Percentiles rank a stretch among this genome's conserved stretches.
phyloP scores from a whole-genome alignment of 64 coral and sea anemone genomes.

The Acropora yongei region DNA sequence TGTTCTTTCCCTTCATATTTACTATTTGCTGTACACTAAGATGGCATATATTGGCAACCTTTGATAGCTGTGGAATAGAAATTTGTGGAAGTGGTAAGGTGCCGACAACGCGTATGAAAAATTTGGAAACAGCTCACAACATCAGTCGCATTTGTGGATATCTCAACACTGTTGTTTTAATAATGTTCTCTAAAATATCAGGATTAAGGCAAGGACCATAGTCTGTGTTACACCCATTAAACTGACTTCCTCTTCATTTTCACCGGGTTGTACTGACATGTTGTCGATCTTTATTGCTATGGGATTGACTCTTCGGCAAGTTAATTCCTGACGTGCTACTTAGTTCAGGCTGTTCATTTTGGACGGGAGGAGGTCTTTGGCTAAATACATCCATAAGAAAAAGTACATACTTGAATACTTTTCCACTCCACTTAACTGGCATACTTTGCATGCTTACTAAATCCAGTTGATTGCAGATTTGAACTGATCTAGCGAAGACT shows the following conservation, averaged over 20 bases:
- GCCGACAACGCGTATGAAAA: background rate
- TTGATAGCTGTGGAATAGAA: background rate
- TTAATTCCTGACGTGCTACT: background rate
- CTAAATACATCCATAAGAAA: conserved; percentile 45
- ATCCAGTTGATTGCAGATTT: conserved; percentile 60
- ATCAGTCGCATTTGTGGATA: background rate
- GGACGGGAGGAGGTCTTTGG: conserved; percentile 5
- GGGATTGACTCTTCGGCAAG: background rate
- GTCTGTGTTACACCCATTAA: too few species aligned
- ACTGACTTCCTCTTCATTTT: background rate
- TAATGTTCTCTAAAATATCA: background rate
- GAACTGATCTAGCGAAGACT: conserved; percentile 36
- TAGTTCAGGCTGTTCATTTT: conserved; percentile 1
- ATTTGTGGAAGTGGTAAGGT: background rate
- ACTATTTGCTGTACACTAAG: background rate
- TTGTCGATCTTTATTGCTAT: background rate
- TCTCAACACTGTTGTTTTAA: background rate
- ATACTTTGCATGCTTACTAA: conserved; percentile 55
- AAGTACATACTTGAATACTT: conserved; percentile 50
- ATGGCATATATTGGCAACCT: background rate
- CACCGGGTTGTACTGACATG: background rate
- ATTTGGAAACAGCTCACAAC: background rate
- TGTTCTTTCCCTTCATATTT: background rate
- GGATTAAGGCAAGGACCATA: too few species aligned
- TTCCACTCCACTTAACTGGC: conserved; percentile 24